Percentiles rank a stretch among this genome's conserved stretches.
These are phyloP conservation scores for Anas bernieri DNA, from an alignment of 2,797 vertebrate species.

Conservation along the genomic window DNA sequence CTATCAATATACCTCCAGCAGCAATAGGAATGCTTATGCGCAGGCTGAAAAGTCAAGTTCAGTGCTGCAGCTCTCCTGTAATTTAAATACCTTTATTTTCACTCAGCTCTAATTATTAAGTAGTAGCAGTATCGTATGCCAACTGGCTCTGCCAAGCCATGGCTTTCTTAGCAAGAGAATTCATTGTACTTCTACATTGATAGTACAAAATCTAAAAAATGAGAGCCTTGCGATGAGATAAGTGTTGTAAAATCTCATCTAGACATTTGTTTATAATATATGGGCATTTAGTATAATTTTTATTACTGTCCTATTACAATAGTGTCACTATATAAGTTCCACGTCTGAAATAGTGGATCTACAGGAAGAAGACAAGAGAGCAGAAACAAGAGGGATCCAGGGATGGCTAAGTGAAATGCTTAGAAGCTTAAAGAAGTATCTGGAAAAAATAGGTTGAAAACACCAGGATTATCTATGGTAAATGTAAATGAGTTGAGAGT, in stretches of 20 bases:
- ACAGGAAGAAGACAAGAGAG: not conserved
- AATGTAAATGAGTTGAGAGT: not conserved
- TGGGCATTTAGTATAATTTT: not conserved
- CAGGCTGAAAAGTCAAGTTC: not conserved
- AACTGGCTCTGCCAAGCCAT: not conserved
- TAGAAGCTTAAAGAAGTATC: not conserved
- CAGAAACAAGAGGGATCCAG: not conserved
- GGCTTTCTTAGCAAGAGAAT: not conserved
- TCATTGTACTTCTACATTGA: not conserved
- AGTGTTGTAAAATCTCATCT: not conserved
- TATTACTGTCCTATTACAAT: not conserved
- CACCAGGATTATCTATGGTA: not conserved
- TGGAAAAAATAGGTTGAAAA: not conserved
- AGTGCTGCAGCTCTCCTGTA: not conserved
- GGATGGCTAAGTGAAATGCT: not conserved
- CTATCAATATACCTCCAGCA: conserved; percentile 33
- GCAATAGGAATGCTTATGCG: not conserved
- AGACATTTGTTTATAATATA: not conserved
- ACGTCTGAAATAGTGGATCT: not conserved
- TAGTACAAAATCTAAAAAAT: not conserved
- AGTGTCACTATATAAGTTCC: not conserved
- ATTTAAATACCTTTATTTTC: not conserved
- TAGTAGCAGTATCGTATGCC: not conserved
- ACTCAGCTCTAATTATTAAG: not conserved
- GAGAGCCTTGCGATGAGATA: not conserved